Evolutionary conservation across 2,113 vertebrate species (phyloP), one percentile per base, ranked within the genome.

Genomic region (Onychostoma macrolepis): DNA sequence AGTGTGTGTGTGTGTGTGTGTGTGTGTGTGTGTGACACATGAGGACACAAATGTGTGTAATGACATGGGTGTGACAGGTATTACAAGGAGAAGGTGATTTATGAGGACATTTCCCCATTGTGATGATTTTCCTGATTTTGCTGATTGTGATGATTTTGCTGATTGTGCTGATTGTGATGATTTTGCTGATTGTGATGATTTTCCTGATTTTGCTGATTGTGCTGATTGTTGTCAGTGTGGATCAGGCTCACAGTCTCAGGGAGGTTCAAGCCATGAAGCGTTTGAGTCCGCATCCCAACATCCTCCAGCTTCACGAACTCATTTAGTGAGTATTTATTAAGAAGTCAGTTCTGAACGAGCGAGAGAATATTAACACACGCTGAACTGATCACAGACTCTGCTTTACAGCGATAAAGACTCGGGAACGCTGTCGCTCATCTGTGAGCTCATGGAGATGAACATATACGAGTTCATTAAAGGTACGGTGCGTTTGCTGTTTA

Each of bases 401-500:
- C 94, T 89, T 94, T 94, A 92, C 93, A 98, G 97, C 85, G 96
- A 97, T 93, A 95, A 95, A 93, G 96, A 96, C 87, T 91, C 93
- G 48, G 96, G 94, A 61, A 96, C 93, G 24, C 93, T 97, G 86
- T 96, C 96, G 88, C 90, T 97, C 88, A 96, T 97, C 88, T 96
- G 96, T 94, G 97, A 98, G 93, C 96, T 99, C 90, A 97, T 96
- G 96, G 95, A 97, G 87, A 96, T 97, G 97, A 99, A 97, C 94
- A 95, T 97, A 93, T 98, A 97, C 89, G 95, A 99, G 90, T 93
- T 96, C 86, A 97, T 98, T 87, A 96, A 92, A 97, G 96, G 96
- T 97, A 85, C 93, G 3, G 8, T 58, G 58, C 76, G 69, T 41
- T 19, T 61, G 69, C 26, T 21, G 67, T 36, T 9, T 4, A n/a